Evolutionary conservation across 2,888 invertebrate genomes (phyloP).

Genomic region (Stegana nigrithorax): DNA sequence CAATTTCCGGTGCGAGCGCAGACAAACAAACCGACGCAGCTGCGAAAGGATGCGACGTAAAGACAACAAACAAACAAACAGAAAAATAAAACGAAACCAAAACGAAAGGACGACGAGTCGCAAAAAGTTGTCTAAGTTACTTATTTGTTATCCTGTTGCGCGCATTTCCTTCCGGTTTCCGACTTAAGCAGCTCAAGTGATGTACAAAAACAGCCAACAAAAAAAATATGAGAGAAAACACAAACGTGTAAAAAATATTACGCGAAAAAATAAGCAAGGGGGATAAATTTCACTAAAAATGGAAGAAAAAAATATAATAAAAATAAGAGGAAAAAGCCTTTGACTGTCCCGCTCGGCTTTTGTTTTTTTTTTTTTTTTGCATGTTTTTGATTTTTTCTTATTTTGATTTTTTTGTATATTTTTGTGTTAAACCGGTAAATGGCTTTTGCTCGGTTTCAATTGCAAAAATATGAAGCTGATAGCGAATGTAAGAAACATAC

Average conservation of each 20-base stretch:
- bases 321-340: neutral
- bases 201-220: neutral
- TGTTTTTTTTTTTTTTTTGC: slow-evolving; percentile 23
- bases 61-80: no score
- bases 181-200: slow-evolving; percentile 2
- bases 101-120: neutral
- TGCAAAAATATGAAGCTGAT: slow-evolving; percentile 27
- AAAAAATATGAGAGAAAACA: slow-evolving; percentile 5
- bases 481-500: slow-evolving; percentile 20
- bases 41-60: neutral
- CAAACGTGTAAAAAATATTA: neutral
- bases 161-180: slow-evolving; percentile 26
- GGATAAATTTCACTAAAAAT: neutral
- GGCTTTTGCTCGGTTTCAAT: slow-evolving; percentile 38
- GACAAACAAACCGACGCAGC: neutral
- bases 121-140: slow-evolving; percentile 12
- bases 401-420: slow-evolving; percentile 32
- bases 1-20: slow-evolving; percentile 10
- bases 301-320: neutral
- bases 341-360: neutral
- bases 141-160: slow-evolving; percentile 21
- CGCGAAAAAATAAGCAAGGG: neutral
- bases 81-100: neutral
- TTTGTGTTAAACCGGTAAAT: slow-evolving; percentile 47
- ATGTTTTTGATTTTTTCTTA: slow-evolving; percentile 21